Evolutionary conservation across 2,113 vertebrate genomes (phyloP), one percentile per base, ranked within the genome.

Genomic region (Condylura cristata): DNA sequence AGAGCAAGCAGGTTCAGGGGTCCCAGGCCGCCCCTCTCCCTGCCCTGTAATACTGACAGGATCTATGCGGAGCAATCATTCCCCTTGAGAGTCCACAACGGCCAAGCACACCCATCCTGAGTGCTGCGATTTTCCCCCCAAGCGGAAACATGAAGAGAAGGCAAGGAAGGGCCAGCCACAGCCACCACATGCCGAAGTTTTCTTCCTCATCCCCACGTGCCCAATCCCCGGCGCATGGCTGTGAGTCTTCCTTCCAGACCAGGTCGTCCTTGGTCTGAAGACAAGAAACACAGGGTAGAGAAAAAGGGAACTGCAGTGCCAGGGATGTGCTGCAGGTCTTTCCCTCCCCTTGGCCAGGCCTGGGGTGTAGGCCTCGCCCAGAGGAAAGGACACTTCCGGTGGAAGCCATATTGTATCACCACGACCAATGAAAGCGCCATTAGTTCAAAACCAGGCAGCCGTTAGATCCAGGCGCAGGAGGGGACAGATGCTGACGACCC

Each of bases 281-380:
- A 48, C 10, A 28, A 78, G 74, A 30, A 75, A 66, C 22, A 48
- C 70, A 66, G n/a, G 11, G 90, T 90, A 46, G 14, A 32, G 90
- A 96, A 56, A 56, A 56, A 22, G 86, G 89, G 96, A 93, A 48
- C 86, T 30, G n/a, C 87, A 58, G 20, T 66, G 79, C 76, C 71
- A 74, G 95, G 91, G 95, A 95, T 97, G 95, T 95, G 85, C 86
- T 18, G 70, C 71, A 97, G 92, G 30, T 26, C 96, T 96, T 95
- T 18, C 46, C 2, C 2, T 10, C 90, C 80, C 86, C 79, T 92
- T 95, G 91, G 60, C 89, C 88, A 91, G 94, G 72, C 86, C 86
- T 93, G 82, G n/a, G n/a, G n/a, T n/a, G n/a, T n/a, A n/a, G n/a
- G n/a, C n/a, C n/a, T n/a, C n/a, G n/a, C n/a, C n/a, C 0, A 66